Evolutionary conservation across 2,888 invertebrate species (phyloP).

Genomic region (Embidobia sp.): DNA sequence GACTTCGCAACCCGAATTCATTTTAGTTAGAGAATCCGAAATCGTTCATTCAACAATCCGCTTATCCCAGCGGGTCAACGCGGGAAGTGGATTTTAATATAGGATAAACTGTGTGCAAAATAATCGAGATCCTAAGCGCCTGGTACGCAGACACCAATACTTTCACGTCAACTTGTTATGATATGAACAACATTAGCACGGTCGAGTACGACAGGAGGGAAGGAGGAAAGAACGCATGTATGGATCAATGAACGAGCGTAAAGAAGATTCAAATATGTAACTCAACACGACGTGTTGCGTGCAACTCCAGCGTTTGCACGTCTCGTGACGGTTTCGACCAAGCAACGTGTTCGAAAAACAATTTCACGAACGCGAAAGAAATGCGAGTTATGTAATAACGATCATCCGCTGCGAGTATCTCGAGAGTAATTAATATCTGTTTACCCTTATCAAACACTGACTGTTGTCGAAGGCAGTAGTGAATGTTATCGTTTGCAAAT

Average conservation of each 20-base stretch:
- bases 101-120: background rate
- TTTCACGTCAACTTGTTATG: slow-evolving; percentile 47
- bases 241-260: slow-evolving; percentile 57
- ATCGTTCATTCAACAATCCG: too few species aligned
- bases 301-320: background rate
- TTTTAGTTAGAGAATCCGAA: too few species aligned
- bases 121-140: slow-evolving; percentile 29
- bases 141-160: slow-evolving; percentile 51
- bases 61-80: too few species aligned
- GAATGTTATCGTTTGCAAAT: slow-evolving; percentile 29
- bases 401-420: slow-evolving; percentile 23
- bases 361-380: too few species aligned
- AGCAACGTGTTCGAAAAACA: background rate
- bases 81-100: too few species aligned
- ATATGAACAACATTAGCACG: slow-evolving; percentile 35
- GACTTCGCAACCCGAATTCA: too few species aligned
- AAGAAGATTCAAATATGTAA: slow-evolving; percentile 55
- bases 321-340: too few species aligned
- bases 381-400: too few species aligned
- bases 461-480: slow-evolving; percentile 7
- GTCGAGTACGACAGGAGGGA: slow-evolving; percentile 23
- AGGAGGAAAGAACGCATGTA: slow-evolving; percentile 45
- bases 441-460: slow-evolving; percentile 18
- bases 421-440: slow-evolving; percentile 28
- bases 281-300: slow-evolving; percentile 2